Evolutionary conservation across 2,888 invertebrate species (phyloP), one percentile per base, ranked within the genome.

Genomic region (Conops quadrifasciatus): DNA sequence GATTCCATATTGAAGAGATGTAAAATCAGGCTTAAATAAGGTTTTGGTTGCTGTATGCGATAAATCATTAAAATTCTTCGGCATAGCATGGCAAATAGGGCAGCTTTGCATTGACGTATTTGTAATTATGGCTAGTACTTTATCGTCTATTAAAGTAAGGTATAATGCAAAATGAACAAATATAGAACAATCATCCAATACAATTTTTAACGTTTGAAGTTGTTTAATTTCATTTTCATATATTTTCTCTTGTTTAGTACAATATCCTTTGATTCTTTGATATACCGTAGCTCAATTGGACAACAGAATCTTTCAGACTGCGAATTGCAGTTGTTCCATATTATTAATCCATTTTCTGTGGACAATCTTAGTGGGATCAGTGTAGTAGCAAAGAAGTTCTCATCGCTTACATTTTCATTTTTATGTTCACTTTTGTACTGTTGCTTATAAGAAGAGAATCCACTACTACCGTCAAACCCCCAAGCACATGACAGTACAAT

Each of bases 131-230:
- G n/a, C 45, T 43, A 43, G 45, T 43, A 43, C 13, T 43, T 11
- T 13, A 43, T 13, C 13, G 13, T 5, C 13, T 43, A 43, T 43
- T 43, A 43, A 43, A 43, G 45, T 43, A 43, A 43, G 45, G 45
- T 43, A 13, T 43, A 43, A 43, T 43, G 45, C 13, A 43, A 43
- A 43, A 43, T 43, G 45, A 43, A 43, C 45, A 43, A 43, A 43
- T 43, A 43, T 43, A 43, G 45, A 43, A 43, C 45, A 13, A 43
- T 13, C 45, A 43, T 43, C 45, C 45, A 43, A 43, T 43, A 43
- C 45, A 43, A 74, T 78, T 60, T 43, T 30, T 70, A 62, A 24
- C 58, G 15, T 7, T 43, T 66, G 7, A 13, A 58, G 26, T 64
- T 60, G 63, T 51, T 15, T 21, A 36, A 13, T 47, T 64, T 30